Percentiles rank a stretch among this genome's conserved stretches.
Evolutionary conservation across 2,113 vertebrate genomes (phyloP).

Genomic region (Pedionomus torquatus): DNA sequence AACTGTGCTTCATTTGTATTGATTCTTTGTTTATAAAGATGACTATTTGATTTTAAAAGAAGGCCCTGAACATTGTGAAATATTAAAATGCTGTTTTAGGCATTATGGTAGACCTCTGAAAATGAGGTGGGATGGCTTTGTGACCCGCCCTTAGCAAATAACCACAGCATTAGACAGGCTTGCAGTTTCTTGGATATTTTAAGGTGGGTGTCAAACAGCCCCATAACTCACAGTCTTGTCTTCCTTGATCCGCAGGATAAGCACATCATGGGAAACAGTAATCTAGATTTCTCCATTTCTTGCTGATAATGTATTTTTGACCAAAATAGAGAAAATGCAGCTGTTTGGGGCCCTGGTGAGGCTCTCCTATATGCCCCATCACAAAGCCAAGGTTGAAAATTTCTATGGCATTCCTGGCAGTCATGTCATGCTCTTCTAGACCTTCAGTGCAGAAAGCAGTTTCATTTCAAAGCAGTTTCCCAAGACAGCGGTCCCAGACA

Average conservation of each 20-base stretch:
- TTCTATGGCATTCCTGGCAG: not conserved
- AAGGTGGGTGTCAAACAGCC: not conserved
- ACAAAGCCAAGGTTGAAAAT: not conserved
- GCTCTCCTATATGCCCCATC: accelerated
- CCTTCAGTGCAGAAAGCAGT: not conserved
- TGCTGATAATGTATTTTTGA: not conserved
- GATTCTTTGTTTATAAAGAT: not conserved
- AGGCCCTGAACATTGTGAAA: not conserved
- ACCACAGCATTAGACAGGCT: not conserved
- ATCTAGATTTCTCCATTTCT: not conserved
- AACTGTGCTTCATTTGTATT: not conserved
- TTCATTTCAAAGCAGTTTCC: not conserved
- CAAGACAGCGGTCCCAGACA: not conserved
- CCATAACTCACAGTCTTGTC: not conserved
- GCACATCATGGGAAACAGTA: not conserved
- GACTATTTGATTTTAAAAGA: not conserved
- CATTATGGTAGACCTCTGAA: not conserved
- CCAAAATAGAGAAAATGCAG: not conserved
- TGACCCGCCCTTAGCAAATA: not conserved
- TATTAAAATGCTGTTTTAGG: not conserved
- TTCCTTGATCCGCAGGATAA: not conserved
- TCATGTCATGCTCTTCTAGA: not conserved
- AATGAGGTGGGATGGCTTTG: not conserved
- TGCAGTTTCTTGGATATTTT: not conserved
- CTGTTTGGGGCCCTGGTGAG: not conserved